Percentiles rank a stretch among this genome's conserved stretches.
These are phyloP conservation scores for Micrastur ruficollis DNA, from an alignment of 2,797 vertebrate species.

Conservation along the genomic window DNA sequence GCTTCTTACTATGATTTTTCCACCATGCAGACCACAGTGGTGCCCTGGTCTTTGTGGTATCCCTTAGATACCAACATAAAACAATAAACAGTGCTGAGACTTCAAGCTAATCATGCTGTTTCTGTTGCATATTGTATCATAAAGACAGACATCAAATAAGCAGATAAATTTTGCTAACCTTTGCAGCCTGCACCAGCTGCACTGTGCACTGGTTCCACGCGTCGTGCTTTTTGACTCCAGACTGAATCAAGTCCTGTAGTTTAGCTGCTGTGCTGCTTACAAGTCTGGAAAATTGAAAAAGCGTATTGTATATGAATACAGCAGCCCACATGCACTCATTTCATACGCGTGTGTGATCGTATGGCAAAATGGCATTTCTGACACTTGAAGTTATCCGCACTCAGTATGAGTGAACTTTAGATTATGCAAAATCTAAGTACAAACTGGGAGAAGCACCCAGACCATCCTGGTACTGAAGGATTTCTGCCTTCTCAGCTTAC, in stretches of 20 bases:
- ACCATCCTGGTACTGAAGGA: neutral
- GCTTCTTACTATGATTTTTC: neutral
- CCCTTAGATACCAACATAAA: neutral
- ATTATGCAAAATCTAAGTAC: neutral
- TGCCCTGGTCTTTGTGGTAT: neutral
- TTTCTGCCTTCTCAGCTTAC: neutral
- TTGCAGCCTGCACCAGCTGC: conserved; percentile 69
- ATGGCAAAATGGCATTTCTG: neutral
- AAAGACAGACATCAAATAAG: neutral
- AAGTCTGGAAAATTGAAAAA: conserved; percentile 62
- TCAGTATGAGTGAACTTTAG: neutral
- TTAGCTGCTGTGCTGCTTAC: conserved; percentile 54
- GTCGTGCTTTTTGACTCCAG: conserved; percentile 56
- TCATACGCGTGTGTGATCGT: neutral
- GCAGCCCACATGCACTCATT: neutral
- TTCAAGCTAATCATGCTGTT: neutral
- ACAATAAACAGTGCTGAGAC: neutral
- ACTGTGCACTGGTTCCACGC: conserved; percentile 76
- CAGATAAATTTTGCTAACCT: conserved; percentile 60
- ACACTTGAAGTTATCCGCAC: neutral
- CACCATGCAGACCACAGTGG: neutral
- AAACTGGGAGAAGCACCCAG: neutral
- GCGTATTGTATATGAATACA: neutral
- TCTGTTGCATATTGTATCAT: neutral
- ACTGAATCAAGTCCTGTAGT: conserved; percentile 61